These are phyloP conservation scores for Onychostruthus taczanowskii DNA, from an alignment of 2,113 vertebrate genomes.

Conservation along the genomic window DNA sequence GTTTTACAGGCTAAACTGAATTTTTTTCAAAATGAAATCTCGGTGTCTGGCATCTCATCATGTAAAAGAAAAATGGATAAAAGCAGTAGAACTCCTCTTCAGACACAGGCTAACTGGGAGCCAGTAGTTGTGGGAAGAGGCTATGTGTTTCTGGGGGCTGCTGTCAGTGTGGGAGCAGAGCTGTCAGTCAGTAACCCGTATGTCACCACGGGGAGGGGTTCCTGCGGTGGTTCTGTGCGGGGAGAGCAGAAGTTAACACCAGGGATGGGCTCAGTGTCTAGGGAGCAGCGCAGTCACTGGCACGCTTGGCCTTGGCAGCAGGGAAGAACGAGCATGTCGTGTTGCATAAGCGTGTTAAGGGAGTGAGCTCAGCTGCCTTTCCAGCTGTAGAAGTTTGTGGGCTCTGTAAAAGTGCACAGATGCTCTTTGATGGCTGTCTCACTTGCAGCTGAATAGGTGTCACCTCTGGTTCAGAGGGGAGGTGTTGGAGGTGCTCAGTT, in stretches of 20 bases:
- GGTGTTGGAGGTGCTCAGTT: background rate
- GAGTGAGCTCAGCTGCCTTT: background rate
- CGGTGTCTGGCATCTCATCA: background rate
- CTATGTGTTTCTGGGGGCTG: background rate
- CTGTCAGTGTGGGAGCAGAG: background rate
- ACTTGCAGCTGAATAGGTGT: background rate
- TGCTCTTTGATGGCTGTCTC: background rate
- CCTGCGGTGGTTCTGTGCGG: background rate
- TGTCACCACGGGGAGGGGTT: background rate
- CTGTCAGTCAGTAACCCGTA: background rate
- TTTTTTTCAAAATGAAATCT: background rate
- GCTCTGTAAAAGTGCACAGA: background rate
- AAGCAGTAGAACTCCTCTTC: background rate
- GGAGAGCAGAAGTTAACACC: background rate
- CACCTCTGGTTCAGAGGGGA: background rate
- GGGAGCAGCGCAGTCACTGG: fast-evolving
- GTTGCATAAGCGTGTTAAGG: fast-evolving
- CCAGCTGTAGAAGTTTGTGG: background rate
- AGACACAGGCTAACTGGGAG: background rate
- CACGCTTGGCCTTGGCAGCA: background rate
- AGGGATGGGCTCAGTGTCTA: background rate
- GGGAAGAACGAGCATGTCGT: background rate
- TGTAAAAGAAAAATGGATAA: background rate
- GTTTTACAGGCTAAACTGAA: background rate
- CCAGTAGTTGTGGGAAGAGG: background rate